phyloP scores from a whole-genome alignment of 2,888 invertebrate genomes.

The Nomada fucata region DNA sequence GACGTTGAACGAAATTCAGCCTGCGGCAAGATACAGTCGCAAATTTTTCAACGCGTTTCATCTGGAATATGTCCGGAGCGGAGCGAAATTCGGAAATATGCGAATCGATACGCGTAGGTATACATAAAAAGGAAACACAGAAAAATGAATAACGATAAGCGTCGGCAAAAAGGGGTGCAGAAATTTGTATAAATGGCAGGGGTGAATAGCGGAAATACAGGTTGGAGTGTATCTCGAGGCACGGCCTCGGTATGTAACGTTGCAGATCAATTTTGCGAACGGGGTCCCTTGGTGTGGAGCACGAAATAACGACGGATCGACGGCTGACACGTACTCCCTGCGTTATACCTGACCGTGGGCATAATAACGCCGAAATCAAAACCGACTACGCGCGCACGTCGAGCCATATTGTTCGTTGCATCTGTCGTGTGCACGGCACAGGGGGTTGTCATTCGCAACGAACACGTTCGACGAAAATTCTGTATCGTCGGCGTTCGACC shows the following conservation, averaged over 20 bases:
- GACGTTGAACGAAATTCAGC: too few relatives aligned
- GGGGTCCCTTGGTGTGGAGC: conserved; percentile 22
- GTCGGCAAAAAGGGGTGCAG: conserved; percentile 5
- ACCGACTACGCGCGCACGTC: conserved; percentile 50
- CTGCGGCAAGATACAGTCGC: too few relatives aligned
- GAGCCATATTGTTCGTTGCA: conserved; percentile 75
- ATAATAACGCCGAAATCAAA: conserved; percentile 76
- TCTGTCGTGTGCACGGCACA: conserved; percentile 73
- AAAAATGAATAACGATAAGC: not conserved
- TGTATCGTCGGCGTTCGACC: conserved; percentile 39
- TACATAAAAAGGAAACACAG: too few relatives aligned
- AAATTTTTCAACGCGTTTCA: not conserved
- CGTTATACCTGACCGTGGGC: conserved; percentile 72
- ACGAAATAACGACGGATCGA: conserved; percentile 68
- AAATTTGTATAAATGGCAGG: conserved; percentile 35
- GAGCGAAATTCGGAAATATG: conserved; percentile 6
- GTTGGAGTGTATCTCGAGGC: conserved; percentile 30
- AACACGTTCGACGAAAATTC: conserved; percentile 56
- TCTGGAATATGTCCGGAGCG: not conserved
- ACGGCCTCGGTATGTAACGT: conserved; percentile 33
- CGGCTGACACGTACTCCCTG: conserved; percentile 70
- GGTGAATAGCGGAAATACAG: conserved; percentile 37
- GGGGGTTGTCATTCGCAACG: conserved; percentile 54
- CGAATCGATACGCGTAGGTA: not conserved
- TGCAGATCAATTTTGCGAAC: conserved; percentile 56